phyloP scores from a whole-genome alignment of 2,888 invertebrate genomes.

The Aphrophora alni region DNA sequence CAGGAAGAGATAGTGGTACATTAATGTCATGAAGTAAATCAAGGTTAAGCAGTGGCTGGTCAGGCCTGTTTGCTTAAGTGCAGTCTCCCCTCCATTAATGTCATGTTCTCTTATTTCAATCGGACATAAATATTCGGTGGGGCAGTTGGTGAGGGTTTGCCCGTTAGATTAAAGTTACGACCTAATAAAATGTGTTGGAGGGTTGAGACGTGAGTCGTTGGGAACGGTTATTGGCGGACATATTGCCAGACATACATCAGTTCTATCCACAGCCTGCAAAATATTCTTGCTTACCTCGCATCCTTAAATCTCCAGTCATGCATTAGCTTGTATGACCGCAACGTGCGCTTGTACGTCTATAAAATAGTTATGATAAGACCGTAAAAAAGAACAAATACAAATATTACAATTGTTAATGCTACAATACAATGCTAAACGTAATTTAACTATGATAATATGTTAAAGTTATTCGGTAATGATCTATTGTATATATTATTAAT shows the following conservation, averaged over 20 bases:
- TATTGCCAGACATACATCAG: constrained; percentile 18
- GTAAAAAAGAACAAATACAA: too few species aligned
- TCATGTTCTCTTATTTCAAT: constrained; percentile 6
- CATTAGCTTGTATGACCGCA: not conserved
- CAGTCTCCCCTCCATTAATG: not conserved
- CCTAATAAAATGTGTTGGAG: constrained; percentile 9
- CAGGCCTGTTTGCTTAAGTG: constrained; percentile 6
- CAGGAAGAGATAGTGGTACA: not conserved
- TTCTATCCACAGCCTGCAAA: not conserved
- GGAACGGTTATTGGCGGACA: constrained; percentile 30
- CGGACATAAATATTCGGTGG: constrained; percentile 2
- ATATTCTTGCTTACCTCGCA: not conserved
- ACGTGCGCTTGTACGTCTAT: not conserved
- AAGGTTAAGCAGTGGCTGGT: constrained; percentile 9
- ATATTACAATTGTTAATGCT: too few species aligned
- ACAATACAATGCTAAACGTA: too few species aligned
- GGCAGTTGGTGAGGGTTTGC: constrained; percentile 6
- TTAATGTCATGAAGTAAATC: not conserved
- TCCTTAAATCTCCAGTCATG: not conserved
- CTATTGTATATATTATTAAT: too few species aligned
- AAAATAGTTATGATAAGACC: too few species aligned
- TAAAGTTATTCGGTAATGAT: too few species aligned
- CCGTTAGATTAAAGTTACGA: constrained; percentile 9
- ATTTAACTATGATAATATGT: too few species aligned
- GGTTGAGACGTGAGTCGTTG: constrained; percentile 6